Base-by-base conservation (phyloP, 2,888 invertebrate genomes). In the Sinelater perroti region DNA sequence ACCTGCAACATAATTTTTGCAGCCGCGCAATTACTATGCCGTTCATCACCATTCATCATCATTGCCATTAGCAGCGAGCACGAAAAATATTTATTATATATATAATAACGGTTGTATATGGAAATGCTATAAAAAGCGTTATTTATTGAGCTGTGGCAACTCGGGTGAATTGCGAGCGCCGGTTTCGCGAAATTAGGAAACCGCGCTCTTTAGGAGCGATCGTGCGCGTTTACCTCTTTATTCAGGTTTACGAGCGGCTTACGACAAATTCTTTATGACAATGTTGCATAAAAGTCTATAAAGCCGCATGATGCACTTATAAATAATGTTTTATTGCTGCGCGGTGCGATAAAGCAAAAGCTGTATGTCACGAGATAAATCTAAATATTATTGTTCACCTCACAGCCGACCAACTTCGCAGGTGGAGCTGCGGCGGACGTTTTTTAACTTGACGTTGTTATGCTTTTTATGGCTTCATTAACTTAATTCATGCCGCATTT, bases 1-100 rank as follows among this genome's bases (percentile, higher is more conserved):
- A 8, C 20, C 3, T 17, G 36, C 36, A 36, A 38, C 11, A 21
- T 17, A n/a, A 38, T 38, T 38, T 38, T 38, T 38, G 7, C 20
- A 1, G 20, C 11, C 11, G 6, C 3, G 16, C 16, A 35, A 35
- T 35, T 35, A 38, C 38, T 38, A 11, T 4, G 11, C 20, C 38
- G 21, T 38, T 38, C 38, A 38, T 38, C 38, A 38, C 38, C 35
- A 38, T 38, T 21, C 11, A 38, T 38, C 38, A 38, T 38, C 38
- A 13, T 18, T 18, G 38, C 21, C 38, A 38, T 38, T 38, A 38
- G 36, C 1, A 36, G 8, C 38, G 21, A 17, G n/a, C 35, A 17
- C 5, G 38, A 38, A 18, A 38, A 38, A 38, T 38, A 38, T 38
- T 38, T 38, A 38, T 20, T 20, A 20, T 38, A 38, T 38, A 38